Evolutionary conservation across 2,797 vertebrate genomes (phyloP), one percentile per base, ranked within the genome.

Genomic region (Oreonectes daqikongensis): DNA sequence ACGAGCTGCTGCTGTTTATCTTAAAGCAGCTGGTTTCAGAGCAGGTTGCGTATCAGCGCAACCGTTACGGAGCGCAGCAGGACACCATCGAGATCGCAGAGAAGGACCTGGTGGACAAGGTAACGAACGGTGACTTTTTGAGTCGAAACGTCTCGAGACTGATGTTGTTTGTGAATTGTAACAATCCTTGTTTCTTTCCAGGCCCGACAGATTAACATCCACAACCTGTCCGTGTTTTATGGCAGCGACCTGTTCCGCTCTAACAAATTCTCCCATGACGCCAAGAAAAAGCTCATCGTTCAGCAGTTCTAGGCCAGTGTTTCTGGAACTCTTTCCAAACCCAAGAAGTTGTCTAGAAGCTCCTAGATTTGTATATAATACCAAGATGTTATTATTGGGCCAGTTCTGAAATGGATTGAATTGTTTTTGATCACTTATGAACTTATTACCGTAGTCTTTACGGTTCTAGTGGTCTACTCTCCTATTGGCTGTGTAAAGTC

Each of bases 151-250:
- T n/a, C 1, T 15, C 17, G 1, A 24, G 8, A 24, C 14, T 17
- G 6, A 30, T 15, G 18, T 44, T 67, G 9, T 2, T 20, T 32
- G 22, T 38, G 20, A 30, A 28, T 24, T 38, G 0, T 44, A 38
- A 60, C 12, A 11, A 42, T 8, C 5, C 40, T 15, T 12, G 2
- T 28, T 55, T 35, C 17, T 28, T 35, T 80, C 0, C 79, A 99
- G 97, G 97, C 97, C 15, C 89, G 97, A 48, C 96, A 97, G 90
- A 99, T 99, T 89, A 96, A 94, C 91, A 96, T 99, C 89, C 96
- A 98, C 93, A 98, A 86, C 88, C 91, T 99, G 61, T 91, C 97
- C 0, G 91, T 93, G 0, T 99, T 99, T 84, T 98, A 96, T 0
- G 92, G 96, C 92, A 98, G 97, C 0, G 95, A 98, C 24, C 80